These are phyloP conservation scores for Tor tambroides DNA, from an alignment of 2,113 vertebrate species.

Conservation along the genomic window DNA sequence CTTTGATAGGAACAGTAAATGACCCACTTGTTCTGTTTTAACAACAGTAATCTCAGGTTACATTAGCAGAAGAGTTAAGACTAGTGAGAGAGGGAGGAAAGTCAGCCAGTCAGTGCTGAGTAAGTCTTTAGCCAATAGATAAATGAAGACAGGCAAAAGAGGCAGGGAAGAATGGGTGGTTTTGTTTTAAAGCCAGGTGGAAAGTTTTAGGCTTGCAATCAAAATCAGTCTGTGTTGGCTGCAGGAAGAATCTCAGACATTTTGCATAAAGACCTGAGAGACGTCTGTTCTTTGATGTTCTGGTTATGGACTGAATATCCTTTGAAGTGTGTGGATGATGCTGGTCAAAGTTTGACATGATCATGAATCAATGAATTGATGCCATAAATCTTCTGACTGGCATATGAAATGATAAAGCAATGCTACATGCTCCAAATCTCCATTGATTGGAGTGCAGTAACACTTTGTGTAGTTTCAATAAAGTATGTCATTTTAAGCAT, in stretches of 20 bases:
- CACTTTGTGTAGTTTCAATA: not conserved
- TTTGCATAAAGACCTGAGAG: not conserved
- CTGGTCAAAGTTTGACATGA: not conserved
- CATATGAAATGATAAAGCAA: not conserved
- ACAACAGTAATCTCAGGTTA: conserved; percentile 46
- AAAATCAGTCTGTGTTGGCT: not conserved
- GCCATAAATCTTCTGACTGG: not conserved
- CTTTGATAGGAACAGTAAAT: conserved; percentile 53
- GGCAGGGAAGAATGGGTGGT: conserved; percentile 24
- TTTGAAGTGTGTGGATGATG: not conserved
- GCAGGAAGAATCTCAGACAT: not conserved
- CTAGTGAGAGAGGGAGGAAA: not conserved
- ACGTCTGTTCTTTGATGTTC: conserved; percentile 22
- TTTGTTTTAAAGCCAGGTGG: conserved; percentile 31
- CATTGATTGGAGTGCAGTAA: not conserved
- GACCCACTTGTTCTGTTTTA: conserved; percentile 56
- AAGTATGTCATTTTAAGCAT: not conserved
- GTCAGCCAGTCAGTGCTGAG: not conserved
- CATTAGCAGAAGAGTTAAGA: not conserved
- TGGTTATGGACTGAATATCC: not conserved
- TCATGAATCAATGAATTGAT: not conserved
- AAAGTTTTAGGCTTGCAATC: not conserved
- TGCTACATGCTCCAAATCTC: not conserved
- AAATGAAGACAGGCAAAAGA: not conserved
- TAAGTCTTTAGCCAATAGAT: not conserved